Evolutionary conservation across 1,140 invertebrate genomes (phyloP).

Genomic region (Colletes gigas): DNA sequence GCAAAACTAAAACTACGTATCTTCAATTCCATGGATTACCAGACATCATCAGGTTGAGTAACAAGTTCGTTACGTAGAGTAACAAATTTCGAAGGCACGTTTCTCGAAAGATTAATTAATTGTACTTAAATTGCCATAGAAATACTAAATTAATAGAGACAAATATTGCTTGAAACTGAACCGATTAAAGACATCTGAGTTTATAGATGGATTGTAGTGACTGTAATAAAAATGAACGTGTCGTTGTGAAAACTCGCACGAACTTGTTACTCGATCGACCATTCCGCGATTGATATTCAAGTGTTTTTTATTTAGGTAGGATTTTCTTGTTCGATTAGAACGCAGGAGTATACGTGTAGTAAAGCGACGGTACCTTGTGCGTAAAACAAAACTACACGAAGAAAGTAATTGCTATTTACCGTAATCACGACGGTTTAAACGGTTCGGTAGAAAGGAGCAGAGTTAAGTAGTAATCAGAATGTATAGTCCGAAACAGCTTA

Average conservation of each 20-base stretch:
- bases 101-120: no score
- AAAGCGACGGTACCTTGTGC: neutral
- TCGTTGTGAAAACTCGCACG: no score
- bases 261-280: neutral
- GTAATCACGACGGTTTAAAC: constrained; percentile 1
- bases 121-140: no score
- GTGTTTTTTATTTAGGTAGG: no score
- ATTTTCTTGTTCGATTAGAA: neutral
- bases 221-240: no score
- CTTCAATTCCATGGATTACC: neutral
- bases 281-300: neutral
- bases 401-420: neutral
- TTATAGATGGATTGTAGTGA: no score
- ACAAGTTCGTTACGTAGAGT: neutral
- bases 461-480: constrained; percentile 30
- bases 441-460: neutral
- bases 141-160: no score
- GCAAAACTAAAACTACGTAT: neutral
- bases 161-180: no score
- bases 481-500: constrained; percentile 16
- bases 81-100: neutral
- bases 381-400: neutral
- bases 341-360: neutral
- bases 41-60: no score
- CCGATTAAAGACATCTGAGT: no score